phyloP scores from a whole-genome alignment of 2,113 vertebrate genomes.

The Gallinago jamesoni region DNA sequence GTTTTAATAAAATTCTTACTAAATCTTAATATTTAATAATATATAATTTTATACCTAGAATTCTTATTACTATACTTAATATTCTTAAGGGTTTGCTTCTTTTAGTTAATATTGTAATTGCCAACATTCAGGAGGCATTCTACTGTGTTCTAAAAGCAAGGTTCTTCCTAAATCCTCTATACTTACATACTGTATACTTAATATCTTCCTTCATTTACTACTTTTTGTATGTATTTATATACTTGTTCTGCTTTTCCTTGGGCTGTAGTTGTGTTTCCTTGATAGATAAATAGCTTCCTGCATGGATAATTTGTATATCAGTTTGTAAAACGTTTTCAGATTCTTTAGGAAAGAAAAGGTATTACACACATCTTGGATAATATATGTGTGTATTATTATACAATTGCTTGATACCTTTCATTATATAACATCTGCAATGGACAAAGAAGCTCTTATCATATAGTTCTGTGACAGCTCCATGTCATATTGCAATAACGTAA shows the following conservation, averaged over 20 bases:
- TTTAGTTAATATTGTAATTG: neutral
- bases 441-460: neutral
- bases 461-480: neutral
- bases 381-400: neutral
- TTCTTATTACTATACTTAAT: neutral
- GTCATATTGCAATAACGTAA: neutral
- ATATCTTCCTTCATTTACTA: neutral
- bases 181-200: neutral
- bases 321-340: constrained; percentile 49
- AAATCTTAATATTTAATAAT: neutral
- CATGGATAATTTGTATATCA: constrained; percentile 20
- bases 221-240: neutral
- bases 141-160: neutral
- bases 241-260: constrained; percentile 29
- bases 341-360: constrained; percentile 12
- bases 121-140: neutral
- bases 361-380: neutral
- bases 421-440: neutral
- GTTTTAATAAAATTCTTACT: neutral
- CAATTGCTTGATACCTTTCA: neutral
- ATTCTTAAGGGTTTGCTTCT: neutral
- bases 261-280: constrained; percentile 29
- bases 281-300: constrained; percentile 30
- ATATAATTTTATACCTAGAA: neutral
- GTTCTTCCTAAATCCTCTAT: neutral